Evolutionary conservation across 1,140 invertebrate genomes (phyloP).

Genomic region (Orius insidiosus): DNA sequence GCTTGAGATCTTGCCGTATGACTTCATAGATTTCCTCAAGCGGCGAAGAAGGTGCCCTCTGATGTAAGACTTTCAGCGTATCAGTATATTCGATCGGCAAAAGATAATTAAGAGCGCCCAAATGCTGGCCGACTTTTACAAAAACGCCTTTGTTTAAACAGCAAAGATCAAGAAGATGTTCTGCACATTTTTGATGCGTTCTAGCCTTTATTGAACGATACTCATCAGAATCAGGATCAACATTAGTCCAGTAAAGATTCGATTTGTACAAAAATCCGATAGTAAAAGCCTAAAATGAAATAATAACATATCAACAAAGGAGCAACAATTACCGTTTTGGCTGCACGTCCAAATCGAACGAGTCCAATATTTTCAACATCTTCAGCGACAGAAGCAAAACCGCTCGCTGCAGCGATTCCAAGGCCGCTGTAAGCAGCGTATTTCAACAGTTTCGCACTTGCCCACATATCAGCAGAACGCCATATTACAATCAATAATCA

Average conservation of each 20-base stretch:
- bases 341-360: constrained; percentile 63
- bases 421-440: too few relatives aligned
- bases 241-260: constrained; percentile 45
- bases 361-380: constrained; percentile 56
- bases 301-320: constrained; percentile 1
- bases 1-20: constrained; percentile 71
- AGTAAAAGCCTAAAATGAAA: constrained; percentile 35
- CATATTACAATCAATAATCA: too few relatives aligned
- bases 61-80: constrained; percentile 84
- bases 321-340: constrained; percentile 39
- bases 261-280: constrained; percentile 66
- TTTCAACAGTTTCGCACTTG: too few relatives aligned
- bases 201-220: constrained; percentile 48
- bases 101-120: constrained; percentile 89
- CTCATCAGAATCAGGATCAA: constrained; percentile 45
- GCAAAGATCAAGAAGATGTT: constrained; percentile 73
- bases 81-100: constrained; percentile 85
- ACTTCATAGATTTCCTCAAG: constrained; percentile 72
- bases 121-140: constrained; percentile 92
- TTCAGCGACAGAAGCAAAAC: constrained; percentile 18
- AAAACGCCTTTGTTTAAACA: constrained; percentile 90
- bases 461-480: too few relatives aligned
- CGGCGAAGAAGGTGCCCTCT: constrained; percentile 71
- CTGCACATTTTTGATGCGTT: constrained; percentile 67
- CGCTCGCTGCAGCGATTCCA: too few relatives aligned